Conservation (phyloP, 2,888 invertebrate species). For the Microctonus hyperodae region DNA sequence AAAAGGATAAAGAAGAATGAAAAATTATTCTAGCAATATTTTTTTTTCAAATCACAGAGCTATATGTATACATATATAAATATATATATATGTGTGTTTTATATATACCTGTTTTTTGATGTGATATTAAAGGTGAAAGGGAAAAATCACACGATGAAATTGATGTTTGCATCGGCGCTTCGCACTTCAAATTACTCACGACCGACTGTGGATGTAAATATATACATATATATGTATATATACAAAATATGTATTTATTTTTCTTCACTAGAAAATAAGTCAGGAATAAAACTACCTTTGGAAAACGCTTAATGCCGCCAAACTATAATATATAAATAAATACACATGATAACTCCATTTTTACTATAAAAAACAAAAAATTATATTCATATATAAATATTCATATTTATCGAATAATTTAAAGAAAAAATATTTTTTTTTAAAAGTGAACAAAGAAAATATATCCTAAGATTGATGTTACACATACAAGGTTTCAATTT, state of each 20-base stretch:
- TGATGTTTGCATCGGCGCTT: conserved; percentile 12
- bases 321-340: no score
- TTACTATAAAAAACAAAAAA: not conserved
- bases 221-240: no score
- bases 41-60: not conserved
- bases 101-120: not conserved
- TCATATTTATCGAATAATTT: not conserved
- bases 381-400: not conserved
- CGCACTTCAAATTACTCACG: conserved; percentile 8
- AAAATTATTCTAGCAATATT: conserved; percentile 25
- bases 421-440: not conserved
- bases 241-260: conserved; percentile 13
- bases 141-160: not conserved
- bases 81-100: no score
- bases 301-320: conserved; percentile 1
- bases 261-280: not conserved
- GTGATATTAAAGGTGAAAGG: not conserved
- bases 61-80: no score
- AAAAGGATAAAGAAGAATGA: conserved; percentile 20
- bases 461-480: conserved; percentile 31
- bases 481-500: conserved; percentile 34
- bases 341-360: not conserved
- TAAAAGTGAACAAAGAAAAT: not conserved
- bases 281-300: conserved; percentile 17
- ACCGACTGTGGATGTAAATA: not conserved